Conservation (phyloP, 2,113 vertebrate genomes). For the Gambusia holbrooki region DNA sequence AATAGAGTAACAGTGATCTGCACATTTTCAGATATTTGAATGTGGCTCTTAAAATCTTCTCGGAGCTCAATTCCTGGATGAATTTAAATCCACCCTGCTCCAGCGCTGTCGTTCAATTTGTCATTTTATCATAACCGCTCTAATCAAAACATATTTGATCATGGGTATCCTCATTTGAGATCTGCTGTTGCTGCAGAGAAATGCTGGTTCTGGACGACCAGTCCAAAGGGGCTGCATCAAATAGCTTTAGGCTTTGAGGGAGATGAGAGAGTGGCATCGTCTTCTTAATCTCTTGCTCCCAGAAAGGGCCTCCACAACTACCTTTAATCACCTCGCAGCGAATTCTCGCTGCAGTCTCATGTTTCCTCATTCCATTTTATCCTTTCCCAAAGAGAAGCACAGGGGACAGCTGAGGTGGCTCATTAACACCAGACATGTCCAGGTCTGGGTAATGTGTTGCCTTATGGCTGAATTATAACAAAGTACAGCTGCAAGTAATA, state of each 20-base stretch:
- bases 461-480: constrained; percentile 57
- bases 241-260: constrained; percentile 61
- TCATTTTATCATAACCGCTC: constrained; percentile 58
- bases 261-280: constrained; percentile 66
- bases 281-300: constrained; percentile 72
- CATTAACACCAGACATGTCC: constrained; percentile 57
- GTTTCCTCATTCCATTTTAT: constrained; percentile 56
- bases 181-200: constrained; percentile 35
- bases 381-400: constrained; percentile 57
- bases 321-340: constrained; percentile 72
- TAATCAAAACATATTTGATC: constrained; percentile 65
- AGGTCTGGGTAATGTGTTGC: constrained; percentile 40
- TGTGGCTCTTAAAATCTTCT: constrained; percentile 15
- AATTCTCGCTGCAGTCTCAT: constrained; percentile 63
- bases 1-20: constrained; percentile 14
- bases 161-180: constrained; percentile 56
- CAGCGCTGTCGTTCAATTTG: constrained; percentile 63
- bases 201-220: constrained; percentile 40
- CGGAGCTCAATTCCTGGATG: constrained; percentile 31
- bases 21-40: constrained; percentile 39
- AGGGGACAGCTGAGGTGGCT: constrained; percentile 57
- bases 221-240: constrained; percentile 64
- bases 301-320: constrained; percentile 59
- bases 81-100: constrained; percentile 41
- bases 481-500: constrained; percentile 14